Evolutionary conservation across 2,888 invertebrate genomes (phyloP).

Genomic region (Cerastis leucographa): DNA sequence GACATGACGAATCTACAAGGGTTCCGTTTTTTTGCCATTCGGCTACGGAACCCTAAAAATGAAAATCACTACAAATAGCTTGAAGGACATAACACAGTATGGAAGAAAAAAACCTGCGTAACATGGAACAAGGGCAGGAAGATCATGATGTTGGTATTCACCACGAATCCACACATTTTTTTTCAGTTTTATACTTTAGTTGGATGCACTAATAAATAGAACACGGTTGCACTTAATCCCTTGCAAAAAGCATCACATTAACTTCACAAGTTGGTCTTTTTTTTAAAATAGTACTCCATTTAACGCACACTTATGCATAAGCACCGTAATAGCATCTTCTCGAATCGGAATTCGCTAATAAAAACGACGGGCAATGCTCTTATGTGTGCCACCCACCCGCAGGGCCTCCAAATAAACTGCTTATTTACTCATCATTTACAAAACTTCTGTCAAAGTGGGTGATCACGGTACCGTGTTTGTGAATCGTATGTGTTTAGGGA

Average conservation of each 20-base stretch:
- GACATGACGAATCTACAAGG: too few species aligned
- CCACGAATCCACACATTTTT: too few species aligned
- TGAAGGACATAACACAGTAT: too few species aligned
- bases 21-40: too few species aligned
- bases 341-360: neutral
- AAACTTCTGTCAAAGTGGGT: slow-evolving; percentile 65
- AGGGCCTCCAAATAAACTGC: slow-evolving; percentile 35
- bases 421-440: slow-evolving; percentile 52
- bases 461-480: slow-evolving; percentile 70
- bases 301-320: neutral
- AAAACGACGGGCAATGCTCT: neutral
- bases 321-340: neutral
- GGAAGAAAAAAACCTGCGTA: too few species aligned
- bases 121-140: too few species aligned
- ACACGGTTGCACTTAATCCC: neutral
- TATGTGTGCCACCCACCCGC: slow-evolving; percentile 3
- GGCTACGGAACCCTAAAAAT: too few species aligned
- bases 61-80: too few species aligned
- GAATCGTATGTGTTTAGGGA: slow-evolving; percentile 63
- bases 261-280: neutral
- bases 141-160: too few species aligned
- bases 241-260: neutral
- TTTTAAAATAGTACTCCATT: neutral
- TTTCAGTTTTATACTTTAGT: too few species aligned
- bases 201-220: neutral